These are phyloP conservation scores for Leptopilina syphax DNA, from an alignment of 2,888 invertebrate species.

Conservation along the genomic window DNA sequence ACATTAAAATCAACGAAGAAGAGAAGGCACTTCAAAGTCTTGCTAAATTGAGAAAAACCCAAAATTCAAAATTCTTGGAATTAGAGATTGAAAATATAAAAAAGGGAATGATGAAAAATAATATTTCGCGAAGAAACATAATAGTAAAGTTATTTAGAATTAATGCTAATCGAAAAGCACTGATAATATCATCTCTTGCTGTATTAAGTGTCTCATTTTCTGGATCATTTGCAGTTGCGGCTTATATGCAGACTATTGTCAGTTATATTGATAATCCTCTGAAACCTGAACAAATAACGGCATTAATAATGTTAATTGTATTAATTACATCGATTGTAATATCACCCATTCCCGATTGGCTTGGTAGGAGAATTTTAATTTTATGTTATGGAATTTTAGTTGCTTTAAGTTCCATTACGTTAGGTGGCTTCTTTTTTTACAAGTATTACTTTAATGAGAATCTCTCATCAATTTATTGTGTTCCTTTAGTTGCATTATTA, in stretches of 20 bases:
- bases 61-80: not conserved
- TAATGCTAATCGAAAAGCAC: not conserved
- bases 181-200: not conserved
- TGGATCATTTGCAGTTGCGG: not conserved
- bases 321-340: not conserved
- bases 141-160: not conserved
- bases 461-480: not conserved
- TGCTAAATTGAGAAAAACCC: not conserved
- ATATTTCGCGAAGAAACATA: not conserved
- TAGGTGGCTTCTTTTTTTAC: not conserved
- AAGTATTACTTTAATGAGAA: not conserved
- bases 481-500: not conserved
- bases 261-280: not conserved
- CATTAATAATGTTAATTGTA: not conserved
- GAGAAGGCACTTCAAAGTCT: not conserved
- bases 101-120: not conserved
- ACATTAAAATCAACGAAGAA: not conserved
- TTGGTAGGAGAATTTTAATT: not conserved
- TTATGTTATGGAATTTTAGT: not conserved
- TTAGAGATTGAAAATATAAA: not conserved
- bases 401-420: not conserved
- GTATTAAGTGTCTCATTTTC: not conserved
- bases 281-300: not conserved
- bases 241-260: not conserved
- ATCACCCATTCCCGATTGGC: not conserved